Base-by-base conservation (phyloP, 2,888 invertebrate species). In the Mimas tiliae region DNA sequence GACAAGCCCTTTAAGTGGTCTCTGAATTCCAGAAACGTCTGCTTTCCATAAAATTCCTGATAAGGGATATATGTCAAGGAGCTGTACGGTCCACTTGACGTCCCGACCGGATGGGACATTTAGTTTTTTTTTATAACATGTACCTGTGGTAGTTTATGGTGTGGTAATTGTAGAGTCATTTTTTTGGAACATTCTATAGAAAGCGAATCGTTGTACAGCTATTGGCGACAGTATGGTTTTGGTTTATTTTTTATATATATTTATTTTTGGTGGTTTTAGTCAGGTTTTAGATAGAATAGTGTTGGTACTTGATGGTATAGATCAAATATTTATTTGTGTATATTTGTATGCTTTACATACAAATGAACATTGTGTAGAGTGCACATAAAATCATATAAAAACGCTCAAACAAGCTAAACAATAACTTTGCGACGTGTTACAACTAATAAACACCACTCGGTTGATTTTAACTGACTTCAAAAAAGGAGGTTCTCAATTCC, bases 31-130 rank as follows among this genome's bases (percentile, higher is more conserved):
- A 79, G 77, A 77, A 78, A 81, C 78, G 83, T 78, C 86, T 87
- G 82, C 82, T 89, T 86, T 82, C 86, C 88, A 89, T 90, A 90
- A 88, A 85, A 80, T 78, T 78, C 68, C 76, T 82, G 91, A 90
- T 91, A 92, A 90, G 84, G 84, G 80, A 84, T 82, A 77, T 79
- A 71, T 82, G 79, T 80, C 81, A 83, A 83, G 80, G 79, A 78
- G 75, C 67, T 66, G 55, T 72, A 70, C 65, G 55, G 48, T 34
- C 34, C 65, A 55, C 65, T 65, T 55, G 65, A 65, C 34, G 55
- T 21, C 14, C 45, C 34, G 58, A 38, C 62, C 42, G 45, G 69
- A 72, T 74, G 62, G 65, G 65, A 69, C 67, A 19, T 69, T 67
- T 68, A n/a, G 33, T 33, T 6, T 53, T 58, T 62, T 63, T 51